phyloP scores from a whole-genome alignment of 1,140 invertebrate species.

The Episyrphus balteatus region DNA sequence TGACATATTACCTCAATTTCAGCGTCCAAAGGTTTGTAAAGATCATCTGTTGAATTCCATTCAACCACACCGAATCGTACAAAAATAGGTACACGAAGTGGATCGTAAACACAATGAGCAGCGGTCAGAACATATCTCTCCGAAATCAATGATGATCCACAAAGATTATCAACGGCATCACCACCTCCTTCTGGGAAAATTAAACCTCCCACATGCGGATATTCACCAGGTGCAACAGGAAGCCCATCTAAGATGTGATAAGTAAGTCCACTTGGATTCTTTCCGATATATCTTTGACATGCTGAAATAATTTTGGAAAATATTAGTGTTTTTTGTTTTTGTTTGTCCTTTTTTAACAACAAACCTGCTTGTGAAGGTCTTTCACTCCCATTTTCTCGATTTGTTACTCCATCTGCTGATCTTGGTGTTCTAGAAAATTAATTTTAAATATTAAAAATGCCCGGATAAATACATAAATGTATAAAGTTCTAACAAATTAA shows the following conservation, averaged over 20 bases:
- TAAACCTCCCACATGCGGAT: slow-evolving; percentile 32
- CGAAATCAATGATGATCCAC: slow-evolving; percentile 40
- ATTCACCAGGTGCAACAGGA: slow-evolving; percentile 18
- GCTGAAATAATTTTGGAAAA: slow-evolving; percentile 6
- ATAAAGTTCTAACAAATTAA: too few relatives aligned
- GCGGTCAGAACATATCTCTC: slow-evolving; percentile 48
- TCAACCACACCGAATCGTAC: slow-evolving; percentile 23
- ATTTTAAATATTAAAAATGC: too few relatives aligned
- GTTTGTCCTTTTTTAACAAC: too few relatives aligned
- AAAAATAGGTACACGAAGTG: slow-evolving; percentile 7
- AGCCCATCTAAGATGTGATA: slow-evolving; percentile 23
- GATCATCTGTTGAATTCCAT: slow-evolving; percentile 7
- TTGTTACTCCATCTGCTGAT: too few relatives aligned
- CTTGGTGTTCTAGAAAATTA: too few relatives aligned
- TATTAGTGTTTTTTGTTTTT: too few relatives aligned
- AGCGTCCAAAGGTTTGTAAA: slow-evolving; percentile 1
- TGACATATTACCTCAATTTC: slow-evolving; percentile 4
- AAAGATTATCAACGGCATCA: slow-evolving; percentile 29
- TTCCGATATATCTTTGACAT: slow-evolving; percentile 1
- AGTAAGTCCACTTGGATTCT: slow-evolving; percentile 1
- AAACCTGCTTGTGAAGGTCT: too few relatives aligned
- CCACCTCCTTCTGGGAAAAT: slow-evolving; percentile 7
- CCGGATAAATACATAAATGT: too few relatives aligned
- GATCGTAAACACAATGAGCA: slow-evolving; percentile 56
- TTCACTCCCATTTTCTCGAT: too few relatives aligned